Evolutionary conservation across 2,113 vertebrate genomes (phyloP).

Genomic region (Carlito syrichta): DNA sequence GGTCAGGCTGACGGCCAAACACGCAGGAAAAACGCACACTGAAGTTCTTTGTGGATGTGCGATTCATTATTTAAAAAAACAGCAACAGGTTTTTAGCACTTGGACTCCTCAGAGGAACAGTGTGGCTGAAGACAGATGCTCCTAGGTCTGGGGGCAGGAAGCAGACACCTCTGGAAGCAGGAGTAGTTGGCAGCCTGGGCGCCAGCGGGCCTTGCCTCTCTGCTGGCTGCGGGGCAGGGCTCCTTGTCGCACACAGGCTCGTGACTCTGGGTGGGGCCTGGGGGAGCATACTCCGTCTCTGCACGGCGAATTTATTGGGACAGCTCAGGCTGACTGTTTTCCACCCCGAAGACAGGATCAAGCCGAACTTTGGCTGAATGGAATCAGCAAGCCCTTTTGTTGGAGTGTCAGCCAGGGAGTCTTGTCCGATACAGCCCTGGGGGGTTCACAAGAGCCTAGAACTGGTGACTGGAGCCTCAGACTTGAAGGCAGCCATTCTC

Average conservation of each 20-base stretch:
- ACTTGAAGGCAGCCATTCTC: not conserved
- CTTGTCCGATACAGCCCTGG: not conserved
- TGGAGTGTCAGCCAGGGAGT: not conserved
- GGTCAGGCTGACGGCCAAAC: not conserved
- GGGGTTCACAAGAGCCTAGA: not conserved
- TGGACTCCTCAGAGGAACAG: not conserved
- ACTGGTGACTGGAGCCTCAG: not conserved
- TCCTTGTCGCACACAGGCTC: not conserved
- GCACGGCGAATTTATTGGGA: not conserved
- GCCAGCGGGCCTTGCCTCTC: not conserved
- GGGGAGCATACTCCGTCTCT: too few relatives aligned
- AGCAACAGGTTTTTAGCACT: not conserved
- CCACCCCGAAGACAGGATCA: not conserved
- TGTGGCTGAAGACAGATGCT: not conserved
- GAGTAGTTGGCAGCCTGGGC: rapidly evolving
- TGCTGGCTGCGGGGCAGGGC: rapidly evolving
- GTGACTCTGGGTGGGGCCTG: not conserved
- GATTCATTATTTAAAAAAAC: too few relatives aligned
- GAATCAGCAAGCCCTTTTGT: not conserved
- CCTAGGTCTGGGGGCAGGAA: not conserved
- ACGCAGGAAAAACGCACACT: not conserved
- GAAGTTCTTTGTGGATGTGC: not conserved
- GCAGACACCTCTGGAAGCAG: not conserved
- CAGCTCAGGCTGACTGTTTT: not conserved
- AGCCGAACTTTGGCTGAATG: not conserved